phyloP scores from a whole-genome alignment of 2,797 vertebrate genomes.

The Pyrocephalus nanus region DNA sequence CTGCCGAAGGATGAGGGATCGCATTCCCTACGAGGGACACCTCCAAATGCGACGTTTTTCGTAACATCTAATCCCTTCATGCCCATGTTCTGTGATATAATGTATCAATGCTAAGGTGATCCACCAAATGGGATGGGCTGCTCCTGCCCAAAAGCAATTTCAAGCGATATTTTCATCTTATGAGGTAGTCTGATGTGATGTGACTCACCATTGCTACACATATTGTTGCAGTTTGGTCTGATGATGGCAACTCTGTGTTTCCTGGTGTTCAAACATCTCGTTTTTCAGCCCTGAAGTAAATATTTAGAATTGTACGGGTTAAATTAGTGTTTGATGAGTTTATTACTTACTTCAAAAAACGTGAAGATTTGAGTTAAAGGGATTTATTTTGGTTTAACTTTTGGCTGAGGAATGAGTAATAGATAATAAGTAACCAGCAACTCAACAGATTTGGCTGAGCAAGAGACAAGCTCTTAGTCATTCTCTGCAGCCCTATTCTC shows the following conservation, averaged over 20 bases:
- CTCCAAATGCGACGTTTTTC: rapidly evolving
- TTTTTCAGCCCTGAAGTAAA: background rate
- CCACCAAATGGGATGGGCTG: background rate
- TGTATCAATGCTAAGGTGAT: background rate
- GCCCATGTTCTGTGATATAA: background rate
- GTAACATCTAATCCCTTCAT: background rate
- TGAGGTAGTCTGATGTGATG: background rate
- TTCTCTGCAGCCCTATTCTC: background rate
- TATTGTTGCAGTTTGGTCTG: background rate
- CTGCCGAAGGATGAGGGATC: background rate
- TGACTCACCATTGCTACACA: background rate
- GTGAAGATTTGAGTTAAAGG: background rate
- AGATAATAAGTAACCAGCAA: background rate
- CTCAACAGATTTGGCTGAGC: background rate
- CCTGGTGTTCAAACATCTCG: background rate
- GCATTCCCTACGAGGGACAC: rapidly evolving
- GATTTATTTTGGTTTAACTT: background rate
- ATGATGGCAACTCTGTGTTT: background rate
- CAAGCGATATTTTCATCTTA: background rate
- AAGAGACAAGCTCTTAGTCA: background rate
- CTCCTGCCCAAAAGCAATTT: background rate
- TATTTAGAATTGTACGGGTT: background rate
- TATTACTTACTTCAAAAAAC: background rate
- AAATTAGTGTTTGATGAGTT: background rate
- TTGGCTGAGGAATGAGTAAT: background rate